Base-by-base conservation (phyloP, 2,888 invertebrate genomes). In the Dugesia japonica region DNA sequence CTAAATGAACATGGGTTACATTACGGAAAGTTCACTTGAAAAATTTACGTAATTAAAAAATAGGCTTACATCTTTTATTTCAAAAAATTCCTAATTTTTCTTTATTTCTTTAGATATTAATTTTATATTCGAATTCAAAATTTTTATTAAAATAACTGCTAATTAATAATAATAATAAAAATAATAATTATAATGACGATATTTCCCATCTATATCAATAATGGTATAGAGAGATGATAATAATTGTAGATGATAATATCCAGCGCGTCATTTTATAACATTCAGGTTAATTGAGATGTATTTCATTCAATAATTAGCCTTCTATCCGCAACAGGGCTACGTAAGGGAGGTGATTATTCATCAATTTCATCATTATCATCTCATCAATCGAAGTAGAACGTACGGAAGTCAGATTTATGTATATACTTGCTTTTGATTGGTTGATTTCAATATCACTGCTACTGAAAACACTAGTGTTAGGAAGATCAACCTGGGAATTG, bases 261-360 rank as follows among this genome's bases (percentile, higher is more conserved):
- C 56, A 56, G 56, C 23, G 56, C 56, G 56, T 56, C 56, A 56
- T 56, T 56, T 56, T 56, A 56, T 56, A 56, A 56, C 56, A 56
- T 56, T 56, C 56, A 56, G 56, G 56, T 56, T 56, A 56, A 56
- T 56, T 56, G 56, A 56, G 56, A 56, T 56, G 56, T 56, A 56
- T 56, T 56, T 56, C 56, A 13, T 56, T 56, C 56, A 56, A 56
- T 56, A 56, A 56, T 56, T 56, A 56, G 56, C 56, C 56, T 56
- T n/a, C 56, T 56, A 56, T 56, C 56, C 56, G 56, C 56, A 56
- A 56, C 56, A 56, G 56, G 56, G 56, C 56, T 56, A 23, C 56
- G 56, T 13, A 56, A 56, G 56, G 56, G 56, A 56, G 56, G 56
- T 56, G 56, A 56, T 56, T 56, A 56, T 56, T 56, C 56, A 56